Evolutionary conservation across 2,113 vertebrate species (phyloP).

Genomic region (Stegostoma tigrinum): DNA sequence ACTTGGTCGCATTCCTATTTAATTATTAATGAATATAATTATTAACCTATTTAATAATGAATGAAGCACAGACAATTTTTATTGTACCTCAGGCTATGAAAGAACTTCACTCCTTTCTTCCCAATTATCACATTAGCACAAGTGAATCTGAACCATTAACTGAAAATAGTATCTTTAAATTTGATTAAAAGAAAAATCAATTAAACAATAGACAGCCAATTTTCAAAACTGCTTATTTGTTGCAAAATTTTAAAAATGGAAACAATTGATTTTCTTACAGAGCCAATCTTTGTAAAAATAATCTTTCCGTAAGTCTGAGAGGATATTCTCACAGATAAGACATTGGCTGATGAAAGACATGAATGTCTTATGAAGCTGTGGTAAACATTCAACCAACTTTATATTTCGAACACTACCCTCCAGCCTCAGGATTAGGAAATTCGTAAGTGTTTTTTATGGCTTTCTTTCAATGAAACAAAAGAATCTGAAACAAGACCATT

Average conservation of each 20-base stretch:
- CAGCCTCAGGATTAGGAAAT: neutral
- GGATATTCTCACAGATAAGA: neutral
- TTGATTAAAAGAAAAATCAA: neutral
- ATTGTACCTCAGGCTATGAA: neutral
- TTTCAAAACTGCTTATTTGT: neutral
- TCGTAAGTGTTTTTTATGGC: neutral
- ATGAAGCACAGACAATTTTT: neutral
- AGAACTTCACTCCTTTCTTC: neutral
- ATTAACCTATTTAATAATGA: neutral
- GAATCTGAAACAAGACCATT: neutral
- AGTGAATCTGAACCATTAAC: neutral
- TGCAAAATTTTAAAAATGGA: neutral
- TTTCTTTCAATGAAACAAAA: neutral
- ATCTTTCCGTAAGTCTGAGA: neutral
- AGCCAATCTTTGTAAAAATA: neutral
- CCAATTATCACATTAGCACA: neutral
- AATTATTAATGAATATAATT: too few species aligned
- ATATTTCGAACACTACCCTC: neutral
- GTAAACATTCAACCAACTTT: neutral
- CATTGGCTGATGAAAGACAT: neutral
- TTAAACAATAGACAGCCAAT: neutral
- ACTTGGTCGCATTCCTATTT: neutral
- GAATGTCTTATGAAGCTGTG: neutral
- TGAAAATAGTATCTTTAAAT: neutral
- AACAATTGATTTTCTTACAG: neutral